A percentile compares a stretch with the other conserved stretches of the same genome.
Conservation (phyloP, 2,888 invertebrate genomes). For the Platyscelio sp. region DNA sequence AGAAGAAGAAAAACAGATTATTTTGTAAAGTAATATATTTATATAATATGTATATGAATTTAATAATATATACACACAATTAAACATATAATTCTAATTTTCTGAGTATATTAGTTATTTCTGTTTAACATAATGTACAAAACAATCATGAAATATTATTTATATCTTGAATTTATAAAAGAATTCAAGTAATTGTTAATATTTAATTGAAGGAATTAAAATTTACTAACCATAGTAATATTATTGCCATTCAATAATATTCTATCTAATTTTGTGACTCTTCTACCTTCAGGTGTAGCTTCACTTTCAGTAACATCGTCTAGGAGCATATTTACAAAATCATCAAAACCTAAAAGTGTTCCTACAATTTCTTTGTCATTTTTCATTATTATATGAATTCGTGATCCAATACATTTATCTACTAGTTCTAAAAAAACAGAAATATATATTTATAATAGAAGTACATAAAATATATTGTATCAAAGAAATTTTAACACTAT, state of each 20-base stretch:
- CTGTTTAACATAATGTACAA: no score
- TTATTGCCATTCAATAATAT: slow-evolving; percentile 99
- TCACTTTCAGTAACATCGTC: slow-evolving; percentile 99
- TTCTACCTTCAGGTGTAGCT: slow-evolving; percentile 97
- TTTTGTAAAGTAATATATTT: no score
- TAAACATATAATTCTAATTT: no score
- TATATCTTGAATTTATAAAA: not conserved
- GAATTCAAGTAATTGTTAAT: no score
- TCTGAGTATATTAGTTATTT: no score
- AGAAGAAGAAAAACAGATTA: slow-evolving; percentile 83
- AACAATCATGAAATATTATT: not conserved
- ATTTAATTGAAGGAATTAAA: not conserved
- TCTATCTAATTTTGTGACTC: slow-evolving; percentile 98
- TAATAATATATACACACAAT: no score
- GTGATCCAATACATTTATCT: slow-evolving; percentile 99
- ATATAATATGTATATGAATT: not conserved
- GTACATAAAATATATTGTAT: no score
- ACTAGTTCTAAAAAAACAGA: slow-evolving; percentile 93
- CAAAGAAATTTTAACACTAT: no score
- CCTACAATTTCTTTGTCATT: slow-evolving; percentile 99
- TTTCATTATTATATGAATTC: slow-evolving; percentile 99
- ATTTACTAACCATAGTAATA: slow-evolving; percentile 96
- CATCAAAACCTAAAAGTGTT: slow-evolving; percentile 98
- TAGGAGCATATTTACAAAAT: slow-evolving; percentile 99
- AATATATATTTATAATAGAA: slow-evolving; percentile 29